Evolutionary conservation across 2,888 invertebrate genomes (phyloP), one percentile per base, ranked within the genome.

Genomic region (Monochamus alternatus): DNA sequence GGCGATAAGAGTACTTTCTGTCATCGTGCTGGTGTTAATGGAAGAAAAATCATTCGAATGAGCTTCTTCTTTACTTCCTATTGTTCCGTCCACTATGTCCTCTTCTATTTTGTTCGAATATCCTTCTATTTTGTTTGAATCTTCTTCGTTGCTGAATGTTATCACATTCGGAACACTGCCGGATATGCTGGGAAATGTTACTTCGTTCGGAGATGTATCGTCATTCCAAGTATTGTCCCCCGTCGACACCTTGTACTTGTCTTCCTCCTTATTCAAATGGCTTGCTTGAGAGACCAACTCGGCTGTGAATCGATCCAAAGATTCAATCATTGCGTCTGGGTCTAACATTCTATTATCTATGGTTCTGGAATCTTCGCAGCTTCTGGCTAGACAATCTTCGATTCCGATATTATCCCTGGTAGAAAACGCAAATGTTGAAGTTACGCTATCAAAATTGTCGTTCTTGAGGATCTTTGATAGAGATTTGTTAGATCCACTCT

Each of bases 111-210:
- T 73, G 32, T 77, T 74, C 4, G 14, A 84, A 80, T 76, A 87
- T 9, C n/a, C 60, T 12, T 73, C 64, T 10, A 75, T 44, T 51
- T 74, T 73, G 32, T 77, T 74, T 59, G 86, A 12, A 87, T 87
- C 81, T 85, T 81, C 81, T 66, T 94, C 93, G 82, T 93, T 93
- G 73, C 91, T 91, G 75, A 94, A 92, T 0, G 95, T 94, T 0
- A 92, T 91, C 2, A 94, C 91, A 83, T 94, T 90, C 0, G 95
- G 95, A 0, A 93, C 93, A 51, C 95, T 94, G 47, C 94, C 92
- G 81, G 95, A 95, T 72, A 96, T 92, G 67, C 95, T 95, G 0
- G 96, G 96, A 87, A 95, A 95, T 0, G 95, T 95, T 47, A 95
- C 90, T 86, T 95, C 95, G 86, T 95, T 95, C 0, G 94, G 94